phyloP scores from a whole-genome alignment of 2,113 vertebrate genomes.

The Tretioscincus oriximinensis region DNA sequence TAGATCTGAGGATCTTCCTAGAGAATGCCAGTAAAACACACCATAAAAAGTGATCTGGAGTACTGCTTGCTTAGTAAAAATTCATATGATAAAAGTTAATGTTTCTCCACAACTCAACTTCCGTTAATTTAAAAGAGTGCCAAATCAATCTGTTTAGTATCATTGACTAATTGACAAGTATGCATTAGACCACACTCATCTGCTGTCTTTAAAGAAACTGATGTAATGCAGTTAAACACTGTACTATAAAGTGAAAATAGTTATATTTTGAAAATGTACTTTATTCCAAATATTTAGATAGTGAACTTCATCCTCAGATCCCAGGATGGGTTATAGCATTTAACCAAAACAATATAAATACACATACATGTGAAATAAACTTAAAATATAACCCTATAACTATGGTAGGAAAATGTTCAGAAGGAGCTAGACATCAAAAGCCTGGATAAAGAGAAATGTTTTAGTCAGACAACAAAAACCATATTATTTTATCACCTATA shows the following conservation, averaged over 20 bases:
- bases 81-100: constrained; percentile 56
- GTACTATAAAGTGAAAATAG: not conserved
- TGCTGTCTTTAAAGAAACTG: constrained; percentile 39
- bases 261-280: too few relatives aligned
- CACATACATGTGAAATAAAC: too few relatives aligned
- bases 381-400: too few relatives aligned
- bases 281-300: too few relatives aligned
- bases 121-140: constrained; percentile 43
- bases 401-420: too few relatives aligned
- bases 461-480: too few relatives aligned
- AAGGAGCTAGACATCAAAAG: too few relatives aligned
- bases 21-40: constrained; percentile 50
- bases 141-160: constrained; percentile 32
- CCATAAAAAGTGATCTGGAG: constrained; percentile 51
- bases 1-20: constrained; percentile 42
- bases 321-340: too few relatives aligned
- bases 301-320: too few relatives aligned
- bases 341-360: too few relatives aligned
- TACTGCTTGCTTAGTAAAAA: constrained; percentile 34
- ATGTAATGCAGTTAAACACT: constrained; percentile 13
- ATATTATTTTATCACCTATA: too few relatives aligned
- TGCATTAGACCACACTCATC: constrained; percentile 29
- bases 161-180: constrained; percentile 30
- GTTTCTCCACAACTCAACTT: constrained; percentile 41
- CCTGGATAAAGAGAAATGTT: too few relatives aligned